phyloP scores from a whole-genome alignment of 2,888 invertebrate genomes.

The Cantharis rustica region DNA sequence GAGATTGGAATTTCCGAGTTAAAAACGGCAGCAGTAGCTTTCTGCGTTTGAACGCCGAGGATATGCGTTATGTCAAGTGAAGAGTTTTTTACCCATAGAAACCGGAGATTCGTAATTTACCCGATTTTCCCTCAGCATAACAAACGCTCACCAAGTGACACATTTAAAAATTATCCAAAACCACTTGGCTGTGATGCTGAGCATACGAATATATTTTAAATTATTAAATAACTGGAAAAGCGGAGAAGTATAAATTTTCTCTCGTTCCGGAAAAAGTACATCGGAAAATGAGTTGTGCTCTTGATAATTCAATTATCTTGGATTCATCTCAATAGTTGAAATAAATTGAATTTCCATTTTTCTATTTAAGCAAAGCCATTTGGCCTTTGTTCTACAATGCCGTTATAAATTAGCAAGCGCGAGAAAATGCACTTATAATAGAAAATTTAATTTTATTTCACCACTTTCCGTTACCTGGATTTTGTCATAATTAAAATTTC shows the following conservation, averaged over 20 bases:
- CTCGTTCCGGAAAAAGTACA: neutral
- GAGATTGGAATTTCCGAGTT: slow-evolving; percentile 45
- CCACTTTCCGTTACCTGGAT: neutral
- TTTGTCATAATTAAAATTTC: neutral
- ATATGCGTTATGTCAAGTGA: slow-evolving; percentile 27
- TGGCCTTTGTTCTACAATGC: neutral
- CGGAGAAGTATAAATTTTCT: neutral
- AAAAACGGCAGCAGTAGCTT: slow-evolving; percentile 22
- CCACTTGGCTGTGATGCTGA: neutral
- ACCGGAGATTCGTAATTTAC: neutral
- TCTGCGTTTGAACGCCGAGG: slow-evolving; percentile 28
- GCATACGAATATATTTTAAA: neutral
- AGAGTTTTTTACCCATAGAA: slow-evolving; percentile 12
- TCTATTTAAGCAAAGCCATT: neutral
- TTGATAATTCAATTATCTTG: neutral
- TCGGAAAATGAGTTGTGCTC: neutral
- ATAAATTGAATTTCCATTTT: slow-evolving; percentile 5
- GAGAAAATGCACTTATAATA: neutral
- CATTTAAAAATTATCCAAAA: neutral
- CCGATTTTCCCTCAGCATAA: neutral
- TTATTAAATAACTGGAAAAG: neutral
- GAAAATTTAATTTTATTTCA: neutral
- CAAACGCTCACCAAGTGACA: neutral
- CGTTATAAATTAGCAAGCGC: neutral
- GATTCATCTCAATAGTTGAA: neutral